phyloP scores from a whole-genome alignment of 2,888 invertebrate species.

The Agrochola litura region DNA sequence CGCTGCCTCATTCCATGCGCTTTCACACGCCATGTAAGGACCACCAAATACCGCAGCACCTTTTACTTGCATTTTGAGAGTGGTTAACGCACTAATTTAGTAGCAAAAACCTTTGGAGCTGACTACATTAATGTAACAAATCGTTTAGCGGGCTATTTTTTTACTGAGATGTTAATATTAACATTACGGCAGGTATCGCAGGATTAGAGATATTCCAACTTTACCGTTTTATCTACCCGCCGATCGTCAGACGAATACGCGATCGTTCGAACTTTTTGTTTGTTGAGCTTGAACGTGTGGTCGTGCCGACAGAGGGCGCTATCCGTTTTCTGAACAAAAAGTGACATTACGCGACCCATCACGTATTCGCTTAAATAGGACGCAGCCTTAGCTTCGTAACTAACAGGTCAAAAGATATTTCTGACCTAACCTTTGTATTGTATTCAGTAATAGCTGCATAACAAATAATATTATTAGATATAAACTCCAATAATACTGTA shows the following conservation, averaged over 20 bases:
- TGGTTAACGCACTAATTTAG: background rate
- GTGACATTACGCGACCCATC: no score
- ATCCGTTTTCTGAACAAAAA: no score
- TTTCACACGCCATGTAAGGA: no score
- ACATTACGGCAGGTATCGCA: background rate
- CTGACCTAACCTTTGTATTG: background rate
- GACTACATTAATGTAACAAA: background rate
- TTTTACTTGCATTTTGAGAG: background rate
- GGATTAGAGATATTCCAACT: background rate
- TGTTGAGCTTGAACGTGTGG: no score
- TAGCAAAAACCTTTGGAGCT: background rate
- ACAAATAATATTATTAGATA: background rate
- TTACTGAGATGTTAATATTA: background rate
- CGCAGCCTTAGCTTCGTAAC: background rate
- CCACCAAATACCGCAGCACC: background rate
- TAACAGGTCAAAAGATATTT: background rate
- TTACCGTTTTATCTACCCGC: background rate
- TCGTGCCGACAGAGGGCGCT: no score
- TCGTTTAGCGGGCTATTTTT: background rate
- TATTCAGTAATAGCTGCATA: background rate
- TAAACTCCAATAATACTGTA: constrained; percentile 66
- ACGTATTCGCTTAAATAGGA: no score
- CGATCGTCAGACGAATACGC: no score
- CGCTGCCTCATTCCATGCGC: background rate
- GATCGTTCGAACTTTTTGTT: no score